Conservation (phyloP, 2,888 invertebrate genomes). For the Branchinecta sandiegonensis region DNA sequence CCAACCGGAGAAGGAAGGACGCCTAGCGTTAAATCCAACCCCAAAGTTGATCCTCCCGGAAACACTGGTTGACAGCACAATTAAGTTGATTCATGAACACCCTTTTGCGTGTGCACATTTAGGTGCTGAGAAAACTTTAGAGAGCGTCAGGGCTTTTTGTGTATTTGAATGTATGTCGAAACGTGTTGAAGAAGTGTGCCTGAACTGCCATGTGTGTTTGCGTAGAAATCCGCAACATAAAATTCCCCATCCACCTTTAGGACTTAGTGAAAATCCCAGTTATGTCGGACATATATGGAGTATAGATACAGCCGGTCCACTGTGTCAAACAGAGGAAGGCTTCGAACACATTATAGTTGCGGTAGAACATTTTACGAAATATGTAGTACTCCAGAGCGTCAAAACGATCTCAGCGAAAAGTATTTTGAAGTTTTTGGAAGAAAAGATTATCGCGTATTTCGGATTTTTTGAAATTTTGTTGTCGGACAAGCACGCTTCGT, state of each 20-base stretch:
- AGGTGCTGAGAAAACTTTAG: too few relatives aligned
- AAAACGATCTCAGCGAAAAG: not conserved
- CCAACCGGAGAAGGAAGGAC: not conserved
- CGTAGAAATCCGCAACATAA: too few relatives aligned
- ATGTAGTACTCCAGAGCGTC: not conserved
- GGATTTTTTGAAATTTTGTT: not conserved
- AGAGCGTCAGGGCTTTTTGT: too few relatives aligned
- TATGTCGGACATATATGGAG: constrained; percentile 13
- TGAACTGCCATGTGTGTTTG: too few relatives aligned
- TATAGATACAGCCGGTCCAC: not conserved
- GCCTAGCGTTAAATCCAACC: not conserved
- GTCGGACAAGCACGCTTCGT: not conserved
- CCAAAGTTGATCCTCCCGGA: not conserved
- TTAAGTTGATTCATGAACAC: too few relatives aligned
- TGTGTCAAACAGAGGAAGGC: not conserved
- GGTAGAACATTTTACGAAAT: constrained; percentile 10
- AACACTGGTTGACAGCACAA: not conserved
- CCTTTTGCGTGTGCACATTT: too few relatives aligned
- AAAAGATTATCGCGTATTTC: not conserved
- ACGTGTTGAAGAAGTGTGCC: too few relatives aligned
- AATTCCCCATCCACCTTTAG: not conserved
- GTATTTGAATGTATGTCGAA: too few relatives aligned
- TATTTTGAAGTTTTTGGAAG: not conserved
- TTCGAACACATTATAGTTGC: not conserved
- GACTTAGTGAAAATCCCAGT: not conserved